Evolutionary conservation across 2,888 invertebrate genomes (phyloP).

Genomic region (Amphipyra tragopoginis): DNA sequence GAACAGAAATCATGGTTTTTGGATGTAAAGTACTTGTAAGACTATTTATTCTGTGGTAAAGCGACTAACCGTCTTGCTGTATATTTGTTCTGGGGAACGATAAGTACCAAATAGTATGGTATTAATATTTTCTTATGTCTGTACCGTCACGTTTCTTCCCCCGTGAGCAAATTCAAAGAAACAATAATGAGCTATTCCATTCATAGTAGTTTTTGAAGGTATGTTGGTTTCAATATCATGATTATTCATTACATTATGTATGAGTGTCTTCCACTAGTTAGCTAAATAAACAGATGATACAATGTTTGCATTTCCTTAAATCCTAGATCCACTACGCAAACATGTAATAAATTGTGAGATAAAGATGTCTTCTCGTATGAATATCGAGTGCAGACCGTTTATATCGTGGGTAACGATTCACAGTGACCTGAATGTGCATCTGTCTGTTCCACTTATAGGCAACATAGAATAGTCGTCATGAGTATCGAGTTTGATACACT

Average conservation of each 20-base stretch:
- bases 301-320: slow-evolving; percentile 23
- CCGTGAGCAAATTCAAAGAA: slow-evolving; percentile 12
- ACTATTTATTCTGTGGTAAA: no score
- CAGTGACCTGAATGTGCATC: slow-evolving; percentile 59
- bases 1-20: no score
- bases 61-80: no score
- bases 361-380: slow-evolving; percentile 31
- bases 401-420: slow-evolving; percentile 34
- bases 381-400: slow-evolving; percentile 40
- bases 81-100: no score
- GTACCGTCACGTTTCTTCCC: slow-evolving; percentile 4
- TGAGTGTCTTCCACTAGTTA: slow-evolving; percentile 15
- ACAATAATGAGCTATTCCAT: slow-evolving; percentile 9
- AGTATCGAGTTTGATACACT: slow-evolving; percentile 19
- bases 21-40: no score
- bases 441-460: slow-evolving; percentile 43
- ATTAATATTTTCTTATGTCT: not conserved
- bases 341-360: slow-evolving; percentile 34
- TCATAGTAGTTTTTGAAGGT: not conserved
- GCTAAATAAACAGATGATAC: slow-evolving; percentile 19
- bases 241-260: not conserved
- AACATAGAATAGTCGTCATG: slow-evolving; percentile 26
- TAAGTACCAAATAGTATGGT: no score
- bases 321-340: slow-evolving; percentile 29
- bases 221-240: not conserved